Evolutionary conservation across 2,797 vertebrate genomes (phyloP).

Genomic region (Sparus aurata): DNA sequence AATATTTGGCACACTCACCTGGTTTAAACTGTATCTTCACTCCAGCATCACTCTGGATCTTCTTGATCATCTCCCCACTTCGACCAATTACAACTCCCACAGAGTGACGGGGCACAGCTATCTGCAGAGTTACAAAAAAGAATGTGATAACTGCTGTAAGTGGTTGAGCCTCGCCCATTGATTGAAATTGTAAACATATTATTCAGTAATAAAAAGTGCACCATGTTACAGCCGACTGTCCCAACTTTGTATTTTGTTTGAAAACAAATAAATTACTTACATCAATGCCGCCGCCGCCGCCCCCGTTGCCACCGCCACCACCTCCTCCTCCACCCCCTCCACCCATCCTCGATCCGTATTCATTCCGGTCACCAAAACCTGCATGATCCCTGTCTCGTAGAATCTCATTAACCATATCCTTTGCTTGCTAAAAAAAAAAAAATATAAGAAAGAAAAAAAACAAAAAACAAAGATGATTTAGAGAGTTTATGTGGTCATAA

Average conservation of each 20-base stretch:
- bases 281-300: constrained; percentile 75
- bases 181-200: neutral
- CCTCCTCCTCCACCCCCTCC: constrained; percentile 80
- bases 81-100: constrained; percentile 96
- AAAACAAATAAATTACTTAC: constrained; percentile 60
- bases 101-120: constrained; percentile 94
- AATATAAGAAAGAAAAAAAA: too few relatives aligned
- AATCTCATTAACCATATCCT: constrained; percentile 97
- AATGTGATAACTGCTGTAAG: neutral
- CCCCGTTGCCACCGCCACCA: constrained; percentile 20
- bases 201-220: neutral
- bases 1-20: constrained; percentile 78
- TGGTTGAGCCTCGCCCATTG: neutral
- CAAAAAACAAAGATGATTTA: neutral
- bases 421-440: constrained; percentile 90
- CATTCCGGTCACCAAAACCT: constrained; percentile 90
- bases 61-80: constrained; percentile 97
- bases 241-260: neutral
- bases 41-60: constrained; percentile 96
- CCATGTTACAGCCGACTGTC: neutral
- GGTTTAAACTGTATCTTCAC: constrained; percentile 98
- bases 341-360: constrained; percentile 91
- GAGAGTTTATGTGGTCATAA: neutral
- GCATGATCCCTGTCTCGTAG: constrained; percentile 92
- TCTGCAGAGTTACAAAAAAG: constrained; percentile 77